Base-by-base conservation (phyloP, 2,113 vertebrate genomes). In the Mesembrinibis cayennensis region DNA sequence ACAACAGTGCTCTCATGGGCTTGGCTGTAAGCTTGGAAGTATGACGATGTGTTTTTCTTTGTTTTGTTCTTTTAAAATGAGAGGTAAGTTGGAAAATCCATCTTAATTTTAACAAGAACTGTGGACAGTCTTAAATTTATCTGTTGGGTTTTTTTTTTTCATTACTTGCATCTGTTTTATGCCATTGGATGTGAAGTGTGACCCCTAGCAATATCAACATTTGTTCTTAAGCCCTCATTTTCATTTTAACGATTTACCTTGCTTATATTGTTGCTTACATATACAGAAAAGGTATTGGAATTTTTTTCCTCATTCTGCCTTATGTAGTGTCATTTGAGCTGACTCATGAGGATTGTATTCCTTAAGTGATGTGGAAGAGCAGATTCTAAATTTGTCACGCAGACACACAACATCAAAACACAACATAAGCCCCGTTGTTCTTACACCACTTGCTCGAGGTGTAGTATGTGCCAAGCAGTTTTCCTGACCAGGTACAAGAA, bases 331-430 rank as follows among this genome's bases (percentile, higher is more conserved):
- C 53, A 10, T 86, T 93, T 86, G 77, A 91, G 89, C 90, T 97
- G 96, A 96, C 88, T 97, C 94, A 88, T 65, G 87, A 91, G 83
- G 85, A 36, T 72, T 89, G 36, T 93, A 44, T 94, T 94, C 66
- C 79, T 93, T 72, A 87, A 95, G 87, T 82, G 67, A 87, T 58
- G 81, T 91, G 74, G 76, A 95, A 76, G 74, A 94, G 66, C 93
- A 73, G 62, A 95, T 88, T 89, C 93, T 95, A 93, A 89, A 95
- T 97, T 82, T 96, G 90, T 95, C 93, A 53, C 38, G 42, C 67
- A 94, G 67, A 7, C 80, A 82, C 70, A 82, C 65, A 85, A 44
- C 92, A 92, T 95, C 74, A 76, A 91, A 93, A 95, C 85, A 47
- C 62, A 32, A 8, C 25, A 29, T 83, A 69, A 95, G 71, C 55